Base-by-base conservation (phyloP, 2,888 invertebrate species). In the Nemapogon koenigi region DNA sequence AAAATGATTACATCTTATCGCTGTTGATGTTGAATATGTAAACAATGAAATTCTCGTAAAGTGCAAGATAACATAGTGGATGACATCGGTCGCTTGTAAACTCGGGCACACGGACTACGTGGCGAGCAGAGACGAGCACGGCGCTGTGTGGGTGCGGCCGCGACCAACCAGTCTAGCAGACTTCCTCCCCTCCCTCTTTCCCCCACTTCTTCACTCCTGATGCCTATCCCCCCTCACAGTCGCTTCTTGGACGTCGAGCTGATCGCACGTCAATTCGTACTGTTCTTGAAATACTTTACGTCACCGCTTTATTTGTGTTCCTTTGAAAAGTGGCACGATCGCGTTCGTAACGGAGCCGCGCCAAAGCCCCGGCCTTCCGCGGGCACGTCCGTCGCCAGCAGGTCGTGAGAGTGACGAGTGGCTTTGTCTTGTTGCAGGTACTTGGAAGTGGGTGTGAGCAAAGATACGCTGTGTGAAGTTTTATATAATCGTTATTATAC, bases 391-490 rank as follows among this genome's bases (percentile, higher is more conserved):
- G n/a, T n/a, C n/a, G n/a, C n/a, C n/a, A n/a, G n/a, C 16, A 33
- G 11, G 43, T 54, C 54, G 44, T 58, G 54, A 57, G 60, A 62
- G 61, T 70, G 59, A 71, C 59, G 53, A 59, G 53, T 54, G n/a
- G 71, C 72, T 73, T 73, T 76, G 75, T 75, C 71, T 78, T 72
- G 71, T 76, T 76, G 62, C 75, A 78, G 76, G 76, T 66, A 62
- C 63, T 69, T 62, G 67, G 67, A 67, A 64, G 68, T 46, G 73
- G 75, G 75, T 78, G 75, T 75, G 75, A 72, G 62, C 73, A 65
- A 67, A 70, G 73, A 68, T 72, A 69, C 67, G 62, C 59, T 61
- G 71, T 69, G 67, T 70, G 66, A 64, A 66, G 65, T 70, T 76
- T 75, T 73, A 73, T 75, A 66, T 72, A 75, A 76, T 69, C 66